A percentile compares a stretch with the other conserved stretches of the same genome.
Evolutionary conservation across 2,888 invertebrate genomes (phyloP).

Genomic region (Myopa testacea): DNA sequence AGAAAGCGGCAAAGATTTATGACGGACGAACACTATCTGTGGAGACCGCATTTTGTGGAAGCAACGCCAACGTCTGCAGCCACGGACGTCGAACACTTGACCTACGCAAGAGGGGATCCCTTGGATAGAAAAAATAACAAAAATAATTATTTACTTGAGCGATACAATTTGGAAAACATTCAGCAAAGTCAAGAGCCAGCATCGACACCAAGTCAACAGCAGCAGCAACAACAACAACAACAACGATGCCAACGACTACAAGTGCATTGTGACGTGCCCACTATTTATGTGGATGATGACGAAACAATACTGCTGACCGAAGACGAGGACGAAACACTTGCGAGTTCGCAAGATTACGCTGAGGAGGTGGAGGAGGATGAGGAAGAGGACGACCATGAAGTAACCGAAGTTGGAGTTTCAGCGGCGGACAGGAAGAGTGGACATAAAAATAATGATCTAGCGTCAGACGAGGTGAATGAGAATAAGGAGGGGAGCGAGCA

Average conservation of each 20-base stretch:
- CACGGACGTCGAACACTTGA: slow-evolving; percentile 42
- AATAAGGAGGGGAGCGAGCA: background rate
- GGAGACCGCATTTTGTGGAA: slow-evolving; percentile 61
- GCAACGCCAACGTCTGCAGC: slow-evolving; percentile 40
- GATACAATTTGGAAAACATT: slow-evolving; percentile 58
- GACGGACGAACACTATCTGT: slow-evolving; percentile 61
- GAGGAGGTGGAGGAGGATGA: slow-evolving; percentile 47
- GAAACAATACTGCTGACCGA: slow-evolving; percentile 68
- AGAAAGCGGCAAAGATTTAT: slow-evolving; percentile 64
- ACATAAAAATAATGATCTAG: background rate
- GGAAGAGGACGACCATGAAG: slow-evolving; percentile 37
- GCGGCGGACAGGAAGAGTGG: background rate
- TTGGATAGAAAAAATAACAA: slow-evolving; percentile 38
- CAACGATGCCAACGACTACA: slow-evolving; percentile 40
- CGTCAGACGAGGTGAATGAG: slow-evolving; percentile 28
- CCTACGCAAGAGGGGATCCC: slow-evolving; percentile 45
- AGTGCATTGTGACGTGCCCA: slow-evolving; percentile 42
- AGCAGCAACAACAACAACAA: slow-evolving; percentile 36
- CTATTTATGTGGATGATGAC: slow-evolving; percentile 60
- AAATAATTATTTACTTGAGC: slow-evolving; percentile 43
- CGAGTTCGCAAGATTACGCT: slow-evolving; percentile 64
- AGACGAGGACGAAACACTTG: slow-evolving; percentile 64
- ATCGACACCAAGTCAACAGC: slow-evolving; percentile 45
- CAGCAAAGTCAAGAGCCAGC: slow-evolving; percentile 58
- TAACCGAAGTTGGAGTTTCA: slow-evolving; percentile 10